Percentiles rank a stretch among this genome's conserved stretches.
These are phyloP conservation scores for Drosophila dunni DNA, from an alignment of 1,140 invertebrate genomes.

Conservation along the genomic window DNA sequence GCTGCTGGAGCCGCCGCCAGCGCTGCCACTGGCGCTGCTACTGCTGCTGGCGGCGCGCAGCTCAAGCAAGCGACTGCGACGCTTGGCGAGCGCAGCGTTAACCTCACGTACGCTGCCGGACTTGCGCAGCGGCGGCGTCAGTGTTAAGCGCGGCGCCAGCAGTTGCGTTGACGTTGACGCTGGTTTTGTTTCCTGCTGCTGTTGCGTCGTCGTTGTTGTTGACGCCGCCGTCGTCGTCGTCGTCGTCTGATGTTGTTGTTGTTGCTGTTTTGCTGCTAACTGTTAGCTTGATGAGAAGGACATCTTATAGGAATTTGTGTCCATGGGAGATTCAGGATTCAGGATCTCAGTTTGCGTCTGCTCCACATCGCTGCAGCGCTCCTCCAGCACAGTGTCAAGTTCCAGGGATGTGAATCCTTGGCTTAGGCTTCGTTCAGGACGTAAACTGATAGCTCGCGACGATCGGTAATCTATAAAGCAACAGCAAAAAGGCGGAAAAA, in stretches of 20 bases:
- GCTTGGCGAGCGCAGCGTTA: slow-evolving; percentile 59
- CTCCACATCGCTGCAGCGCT: slow-evolving; percentile 90
- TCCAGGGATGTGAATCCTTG: slow-evolving; percentile 90
- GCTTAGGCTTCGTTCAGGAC: slow-evolving; percentile 87
- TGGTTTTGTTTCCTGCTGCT: not conserved
- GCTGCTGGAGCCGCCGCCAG: slow-evolving; percentile 18
- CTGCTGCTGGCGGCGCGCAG: slow-evolving; percentile 60
- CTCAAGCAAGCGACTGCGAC: slow-evolving; percentile 67
- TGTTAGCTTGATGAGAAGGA: slow-evolving; percentile 84
- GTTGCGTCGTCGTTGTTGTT: not conserved
- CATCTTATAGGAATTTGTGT: slow-evolving; percentile 78
- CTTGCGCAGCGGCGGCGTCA: slow-evolving; percentile 63
- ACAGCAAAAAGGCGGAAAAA: not conserved
- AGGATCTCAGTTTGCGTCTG: slow-evolving; percentile 86
- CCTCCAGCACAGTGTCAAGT: slow-evolving; percentile 92
- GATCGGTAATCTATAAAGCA: slow-evolving; percentile 85
- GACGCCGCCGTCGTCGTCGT: slow-evolving; percentile 27
- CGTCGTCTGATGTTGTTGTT: slow-evolving; percentile 28
- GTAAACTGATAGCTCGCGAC: slow-evolving; percentile 88
- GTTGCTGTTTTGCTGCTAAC: slow-evolving; percentile 63
- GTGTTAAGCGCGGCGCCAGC: slow-evolving; percentile 39
- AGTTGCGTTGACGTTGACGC: slow-evolving; percentile 20
- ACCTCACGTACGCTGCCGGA: slow-evolving; percentile 61
- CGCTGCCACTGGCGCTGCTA: slow-evolving; percentile 13
- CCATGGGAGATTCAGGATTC: slow-evolving; percentile 79